Conservation (phyloP, 2,888 invertebrate genomes). For the Diarsia mendica region DNA sequence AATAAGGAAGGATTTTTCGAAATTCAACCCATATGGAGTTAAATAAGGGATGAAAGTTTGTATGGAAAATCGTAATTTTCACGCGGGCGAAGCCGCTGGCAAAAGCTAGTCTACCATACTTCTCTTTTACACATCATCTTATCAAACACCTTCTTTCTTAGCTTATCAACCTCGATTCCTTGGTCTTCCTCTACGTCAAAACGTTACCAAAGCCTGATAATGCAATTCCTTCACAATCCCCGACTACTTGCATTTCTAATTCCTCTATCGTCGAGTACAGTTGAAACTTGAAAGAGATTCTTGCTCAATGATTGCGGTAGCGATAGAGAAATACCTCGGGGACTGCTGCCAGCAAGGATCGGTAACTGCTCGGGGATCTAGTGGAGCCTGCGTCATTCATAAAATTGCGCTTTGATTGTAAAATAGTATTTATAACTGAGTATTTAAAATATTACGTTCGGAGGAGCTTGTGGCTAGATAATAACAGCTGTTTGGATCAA, state of each 20-base stretch:
- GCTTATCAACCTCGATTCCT: too few species aligned
- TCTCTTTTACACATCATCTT: too few species aligned
- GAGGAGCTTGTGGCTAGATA: too few species aligned
- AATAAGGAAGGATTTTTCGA: too few species aligned
- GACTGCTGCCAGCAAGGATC: slow-evolving; percentile 25
- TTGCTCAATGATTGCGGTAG: slow-evolving; percentile 49
- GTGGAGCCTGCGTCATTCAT: neutral
- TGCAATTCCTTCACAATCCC: neutral
- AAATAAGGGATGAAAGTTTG: too few species aligned
- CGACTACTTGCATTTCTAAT: slow-evolving; percentile 20
- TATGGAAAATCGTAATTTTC: too few species aligned
- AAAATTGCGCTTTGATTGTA: slow-evolving; percentile 29
- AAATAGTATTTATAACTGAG: neutral
- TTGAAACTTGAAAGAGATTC: slow-evolving; percentile 33
- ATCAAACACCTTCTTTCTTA: too few species aligned
- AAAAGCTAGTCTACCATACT: too few species aligned
- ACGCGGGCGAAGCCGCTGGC: too few species aligned
- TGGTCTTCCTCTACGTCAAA: too few species aligned
- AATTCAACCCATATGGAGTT: too few species aligned
- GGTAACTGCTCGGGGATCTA: slow-evolving; percentile 35
- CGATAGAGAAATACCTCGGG: slow-evolving; percentile 18
- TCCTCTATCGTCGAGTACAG: neutral
- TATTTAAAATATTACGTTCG: neutral
- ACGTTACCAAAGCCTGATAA: neutral
- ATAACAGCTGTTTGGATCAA: too few species aligned